Evolutionary conservation across 2,113 vertebrate genomes (phyloP), one percentile per base, ranked within the genome.

Genomic region (Leucoraja erinaceus): DNA sequence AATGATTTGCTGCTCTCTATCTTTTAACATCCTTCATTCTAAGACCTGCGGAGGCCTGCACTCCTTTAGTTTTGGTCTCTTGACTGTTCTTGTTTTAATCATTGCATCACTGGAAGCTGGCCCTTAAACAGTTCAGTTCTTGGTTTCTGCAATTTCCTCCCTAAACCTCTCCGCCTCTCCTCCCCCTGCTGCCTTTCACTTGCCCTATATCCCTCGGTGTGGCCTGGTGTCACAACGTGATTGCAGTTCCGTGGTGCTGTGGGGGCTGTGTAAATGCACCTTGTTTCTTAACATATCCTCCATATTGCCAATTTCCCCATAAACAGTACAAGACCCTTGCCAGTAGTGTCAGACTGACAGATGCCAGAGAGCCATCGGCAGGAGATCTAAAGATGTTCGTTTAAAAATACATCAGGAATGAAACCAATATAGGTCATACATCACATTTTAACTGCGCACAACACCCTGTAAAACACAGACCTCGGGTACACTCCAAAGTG

Each of bases 371-470:
- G 59, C 5, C 28, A 66, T 63, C 83, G 18, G 5, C 59, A 88
- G n/a, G 83, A 88, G 61, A 88, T 88, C 56, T 88, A 31, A 88
- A 63, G 63, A 88, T 66, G 83, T 88, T 88, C 31, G 59, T 88
- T 88, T 88, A 88, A 88, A 66, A 88, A 88, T 59, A 88, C 83
- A 88, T 63, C n/a, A 88, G 61, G 59, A 63, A 31, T 18, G 59
- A 18, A 88, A 88, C 59, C 83, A 31, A n/a, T 31, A 31, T 88
- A n/a, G 5, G 59, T 88, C 59, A 31, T 88, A 31, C 59, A 88
- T 66, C 83, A 88, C 59, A 66, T 31, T 88, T 63, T 66, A 88
- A 88, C 83, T 88, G 83, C 83, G 9, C 59, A 18, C 83, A 63
- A 25, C 59, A 88, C 83, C 83, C 83, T 66, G 83, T 66, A 88